Evolutionary conservation across 35 echinoderm and acorn worm species (phyloP), one percentile per base, ranked within the genome.

Genomic region (Chiridota heheva): DNA sequence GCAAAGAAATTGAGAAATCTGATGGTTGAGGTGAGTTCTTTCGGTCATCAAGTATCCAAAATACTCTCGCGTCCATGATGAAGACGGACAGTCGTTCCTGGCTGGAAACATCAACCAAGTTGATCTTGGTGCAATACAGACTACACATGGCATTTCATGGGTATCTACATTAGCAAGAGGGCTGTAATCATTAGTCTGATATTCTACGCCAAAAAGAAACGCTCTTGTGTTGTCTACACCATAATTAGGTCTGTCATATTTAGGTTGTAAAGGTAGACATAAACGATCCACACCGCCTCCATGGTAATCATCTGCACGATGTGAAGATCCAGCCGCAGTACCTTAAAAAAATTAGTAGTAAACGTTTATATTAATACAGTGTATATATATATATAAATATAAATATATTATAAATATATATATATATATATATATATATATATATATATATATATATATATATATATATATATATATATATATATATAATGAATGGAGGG

Each of bases 31-130:
- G 18, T 60, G 37, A 1, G 38, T 26, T 27, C 68, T 18, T 32
- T 85, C 67, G 4, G 82, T 69, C 51, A 60, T 60, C 44, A 85
- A 47, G 53, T 85, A 85, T n/a, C 82, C 82, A 2, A 16, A 12
- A 36, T 85, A 85, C 34, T 85, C 67, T 17, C 73, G 69, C 0
- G 68, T 85, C 82, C 82, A 85, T 25, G 49, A 47, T 5, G 16
- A n/a, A 58, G 67, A 55, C 2, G 82, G 82, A 42, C 82, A 85
- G 1, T 17, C 33, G 27, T 17, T 24, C 40, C 46, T 85, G 2
- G 69, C 82, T 40, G 82, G 82, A 26, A 85, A 26, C 82, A 85
- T 85, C 18, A 85, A 7, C 1, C 59, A 31, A 13, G 67, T 77
- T 46, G 7, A 41, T 5, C 68, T 31, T 1, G 29, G 34, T 0